Conservation (phyloP, 2,797 vertebrate species). For the Sparidentex hasta region DNA sequence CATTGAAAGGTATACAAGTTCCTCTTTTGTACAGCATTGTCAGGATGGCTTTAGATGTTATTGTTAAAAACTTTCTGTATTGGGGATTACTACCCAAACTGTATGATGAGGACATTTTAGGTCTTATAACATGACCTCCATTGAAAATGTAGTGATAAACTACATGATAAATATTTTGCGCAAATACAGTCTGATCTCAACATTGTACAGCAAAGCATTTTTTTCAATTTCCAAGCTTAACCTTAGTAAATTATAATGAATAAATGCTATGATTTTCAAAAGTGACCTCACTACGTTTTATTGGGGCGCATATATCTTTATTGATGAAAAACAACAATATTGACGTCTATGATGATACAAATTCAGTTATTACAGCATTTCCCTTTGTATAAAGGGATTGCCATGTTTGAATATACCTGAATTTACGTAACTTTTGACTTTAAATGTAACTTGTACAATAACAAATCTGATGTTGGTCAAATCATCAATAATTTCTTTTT, state of each 20-base stretch:
- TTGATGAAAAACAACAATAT: not conserved
- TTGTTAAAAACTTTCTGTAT: not conserved
- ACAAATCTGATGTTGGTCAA: not conserved
- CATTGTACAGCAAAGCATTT: conserved; percentile 16
- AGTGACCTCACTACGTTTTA: not conserved
- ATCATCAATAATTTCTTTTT: conserved; percentile 41
- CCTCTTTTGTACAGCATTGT: not conserved
- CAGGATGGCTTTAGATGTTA: conserved; percentile 15
- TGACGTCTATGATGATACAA: not conserved
- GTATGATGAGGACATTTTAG: conserved; percentile 2
- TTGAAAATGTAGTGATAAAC: not conserved
- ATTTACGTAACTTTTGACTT: not conserved
- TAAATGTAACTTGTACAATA: not conserved
- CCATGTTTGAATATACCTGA: not conserved
- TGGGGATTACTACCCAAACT: not conserved
- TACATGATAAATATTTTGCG: not conserved
- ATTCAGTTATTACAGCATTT: not conserved
- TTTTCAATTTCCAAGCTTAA: conserved; percentile 10
- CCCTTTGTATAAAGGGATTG: not conserved
- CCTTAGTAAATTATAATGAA: not conserved
- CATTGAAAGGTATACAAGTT: conserved; percentile 61
- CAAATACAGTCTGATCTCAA: not conserved
- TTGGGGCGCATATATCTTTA: not conserved
- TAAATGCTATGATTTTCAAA: conserved; percentile 7
- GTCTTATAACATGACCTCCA: not conserved